Evolutionary conservation across 2,113 vertebrate species (phyloP).

Genomic region (Ceyx melanurus): DNA sequence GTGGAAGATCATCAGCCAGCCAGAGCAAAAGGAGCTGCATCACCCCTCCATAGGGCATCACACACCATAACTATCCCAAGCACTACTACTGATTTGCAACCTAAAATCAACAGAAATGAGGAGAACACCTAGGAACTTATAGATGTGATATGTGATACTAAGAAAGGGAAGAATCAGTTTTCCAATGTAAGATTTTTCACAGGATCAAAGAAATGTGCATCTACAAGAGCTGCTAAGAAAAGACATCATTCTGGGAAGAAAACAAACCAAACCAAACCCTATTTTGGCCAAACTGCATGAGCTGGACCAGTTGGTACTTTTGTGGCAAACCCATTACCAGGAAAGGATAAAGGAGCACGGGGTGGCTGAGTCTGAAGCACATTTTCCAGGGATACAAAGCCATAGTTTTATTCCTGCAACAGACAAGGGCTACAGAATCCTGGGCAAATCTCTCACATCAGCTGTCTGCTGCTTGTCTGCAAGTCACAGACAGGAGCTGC

Average conservation of each 20-base stretch:
- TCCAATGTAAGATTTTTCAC: neutral
- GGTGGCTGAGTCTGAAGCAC: neutral
- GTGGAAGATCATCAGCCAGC: neutral
- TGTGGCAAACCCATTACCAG: neutral
- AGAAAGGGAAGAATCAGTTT: neutral
- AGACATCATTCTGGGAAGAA: neutral
- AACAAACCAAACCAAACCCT: neutral
- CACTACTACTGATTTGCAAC: neutral
- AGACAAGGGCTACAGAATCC: neutral
- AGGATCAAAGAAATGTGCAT: neutral
- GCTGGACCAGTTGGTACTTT: neutral
- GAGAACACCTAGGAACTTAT: neutral
- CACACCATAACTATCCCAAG: neutral
- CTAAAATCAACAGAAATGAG: neutral
- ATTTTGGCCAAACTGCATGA: neutral
- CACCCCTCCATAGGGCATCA: accelerated
- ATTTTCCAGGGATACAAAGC: neutral
- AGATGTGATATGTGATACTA: neutral
- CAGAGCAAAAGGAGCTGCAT: neutral
- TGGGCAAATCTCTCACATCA: neutral
- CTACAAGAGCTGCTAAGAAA: neutral
- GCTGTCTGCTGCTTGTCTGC: neutral
- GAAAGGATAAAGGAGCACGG: neutral
- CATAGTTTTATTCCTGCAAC: neutral
- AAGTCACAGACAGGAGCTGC: neutral